Base-by-base conservation (phyloP, 37 sponge, comb jelly and placozoan species). In the Aplysina aerophoba region DNA sequence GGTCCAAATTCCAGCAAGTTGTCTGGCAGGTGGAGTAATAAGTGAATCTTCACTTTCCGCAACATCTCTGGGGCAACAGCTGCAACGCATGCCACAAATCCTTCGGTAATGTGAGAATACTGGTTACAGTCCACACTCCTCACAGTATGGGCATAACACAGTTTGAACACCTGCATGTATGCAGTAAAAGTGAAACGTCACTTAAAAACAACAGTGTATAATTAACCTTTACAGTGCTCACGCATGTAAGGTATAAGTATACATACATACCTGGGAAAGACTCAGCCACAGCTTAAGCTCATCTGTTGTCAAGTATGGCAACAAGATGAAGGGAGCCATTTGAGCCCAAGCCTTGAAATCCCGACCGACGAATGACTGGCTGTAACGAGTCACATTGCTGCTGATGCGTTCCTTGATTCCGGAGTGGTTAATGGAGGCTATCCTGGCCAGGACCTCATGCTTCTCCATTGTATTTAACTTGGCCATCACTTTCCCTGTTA, bases 1-100 rank as follows among this genome's bases (percentile, higher is more conserved):
- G 85, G 85, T 15, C 85, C 85, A 89, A 89, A 84, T 14, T 85
- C n/a, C n/a, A n/a, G n/a, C n/a, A n/a, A n/a, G n/a, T n/a, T n/a
- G n/a, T n/a, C n/a, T n/a, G n/a, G n/a, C n/a, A n/a, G n/a, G n/a
- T n/a, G n/a, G n/a, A n/a, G n/a, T n/a, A n/a, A n/a, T n/a, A n/a
- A n/a, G n/a, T n/a, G n/a, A n/a, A n/a, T n/a, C n/a, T n/a, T n/a
- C n/a, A n/a, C 34, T 15, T 67, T 82, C 15, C 73, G 36, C 55
- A 59, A 25, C 24, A 67, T 25, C 17, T 59, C 59, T 27, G 87
- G 87, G 59, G 59, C 30, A 54, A 44, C 27, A 19, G 19, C 27
- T 50, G 50, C 57, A 20, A 79, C 40, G 55, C 61, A 28, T 50
- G 50, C 16, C 58, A 87, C 81, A 81, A 87, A 87, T 50, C 34